Conservation (phyloP, 2,797 vertebrate genomes). For the Acipenser oxyrinchus region DNA sequence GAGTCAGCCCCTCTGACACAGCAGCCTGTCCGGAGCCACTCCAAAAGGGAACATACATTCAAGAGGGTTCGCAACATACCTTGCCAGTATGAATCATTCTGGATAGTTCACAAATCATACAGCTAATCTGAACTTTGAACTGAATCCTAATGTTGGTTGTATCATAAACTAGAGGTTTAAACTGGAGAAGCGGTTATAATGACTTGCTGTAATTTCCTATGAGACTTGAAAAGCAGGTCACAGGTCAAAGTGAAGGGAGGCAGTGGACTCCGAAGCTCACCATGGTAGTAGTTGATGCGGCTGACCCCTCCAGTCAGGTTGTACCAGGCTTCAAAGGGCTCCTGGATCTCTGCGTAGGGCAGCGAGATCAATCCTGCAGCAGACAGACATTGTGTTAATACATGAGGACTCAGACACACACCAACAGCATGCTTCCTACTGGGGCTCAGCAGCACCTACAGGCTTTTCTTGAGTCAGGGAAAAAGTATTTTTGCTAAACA, state of each 20-base stretch:
- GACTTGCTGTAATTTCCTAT: too few relatives aligned
- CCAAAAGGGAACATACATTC: neutral
- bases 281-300: conserved; percentile 60
- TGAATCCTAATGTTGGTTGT: too few relatives aligned
- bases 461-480: conserved; percentile 9
- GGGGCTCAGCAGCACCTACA: neutral
- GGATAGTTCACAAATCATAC: too few relatives aligned
- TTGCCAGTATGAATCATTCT: neutral
- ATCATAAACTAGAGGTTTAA: too few relatives aligned
- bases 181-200: neutral
- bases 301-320: conserved; percentile 55
- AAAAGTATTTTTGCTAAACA: too few relatives aligned
- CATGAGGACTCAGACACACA: neutral
- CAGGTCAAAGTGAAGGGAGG: neutral
- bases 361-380: conserved; percentile 61
- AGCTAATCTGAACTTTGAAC: too few relatives aligned
- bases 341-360: conserved; percentile 71
- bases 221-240: neutral
- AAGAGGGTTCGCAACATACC: neutral
- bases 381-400: neutral
- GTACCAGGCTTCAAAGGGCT: conserved; percentile 76
- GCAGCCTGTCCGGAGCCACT: too few relatives aligned
- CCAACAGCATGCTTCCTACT: neutral
- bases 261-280: conserved; percentile 32
- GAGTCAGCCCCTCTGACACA: too few relatives aligned